Conservation (phyloP, 2,113 vertebrate species). For the Corythornis vintsioides region DNA sequence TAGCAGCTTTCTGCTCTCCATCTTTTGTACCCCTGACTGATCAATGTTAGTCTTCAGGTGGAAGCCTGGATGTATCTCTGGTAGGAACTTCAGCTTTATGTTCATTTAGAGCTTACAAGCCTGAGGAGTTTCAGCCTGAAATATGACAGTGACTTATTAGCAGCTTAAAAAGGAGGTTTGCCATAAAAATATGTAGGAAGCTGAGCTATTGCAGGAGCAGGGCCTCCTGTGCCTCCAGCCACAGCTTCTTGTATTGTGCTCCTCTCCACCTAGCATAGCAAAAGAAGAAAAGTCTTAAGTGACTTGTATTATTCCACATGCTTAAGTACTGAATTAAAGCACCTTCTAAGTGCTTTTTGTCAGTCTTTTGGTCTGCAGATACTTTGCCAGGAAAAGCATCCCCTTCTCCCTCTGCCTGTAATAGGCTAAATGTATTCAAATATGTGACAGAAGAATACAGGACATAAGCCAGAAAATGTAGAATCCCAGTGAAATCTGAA, state of each 20-base stretch:
- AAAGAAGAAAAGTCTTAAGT: neutral
- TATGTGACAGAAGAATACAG: neutral
- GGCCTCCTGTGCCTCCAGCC: neutral
- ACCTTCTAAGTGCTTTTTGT: neutral
- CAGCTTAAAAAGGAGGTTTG: neutral
- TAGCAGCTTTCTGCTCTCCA: neutral
- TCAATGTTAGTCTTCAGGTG: neutral
- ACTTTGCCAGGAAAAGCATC: neutral
- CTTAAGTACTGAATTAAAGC: neutral
- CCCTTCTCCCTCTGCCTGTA: neutral
- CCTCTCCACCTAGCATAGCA: neutral
- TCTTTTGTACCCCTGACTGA: neutral
- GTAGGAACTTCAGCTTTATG: neutral
- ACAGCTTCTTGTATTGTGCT: neutral
- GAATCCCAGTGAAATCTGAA: neutral
- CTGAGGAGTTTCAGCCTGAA: conserved; percentile 8
- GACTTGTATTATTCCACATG: neutral
- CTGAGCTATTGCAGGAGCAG: neutral
- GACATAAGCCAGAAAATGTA: neutral
- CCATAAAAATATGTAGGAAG: neutral
- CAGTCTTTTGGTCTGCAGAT: neutral
- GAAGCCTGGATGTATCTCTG: neutral
- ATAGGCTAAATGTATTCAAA: neutral
- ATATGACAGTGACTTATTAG: neutral
- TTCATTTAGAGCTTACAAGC: neutral